phyloP scores from a whole-genome alignment of 1,140 invertebrate genomes.

The Drosophila prosaltans region DNA sequence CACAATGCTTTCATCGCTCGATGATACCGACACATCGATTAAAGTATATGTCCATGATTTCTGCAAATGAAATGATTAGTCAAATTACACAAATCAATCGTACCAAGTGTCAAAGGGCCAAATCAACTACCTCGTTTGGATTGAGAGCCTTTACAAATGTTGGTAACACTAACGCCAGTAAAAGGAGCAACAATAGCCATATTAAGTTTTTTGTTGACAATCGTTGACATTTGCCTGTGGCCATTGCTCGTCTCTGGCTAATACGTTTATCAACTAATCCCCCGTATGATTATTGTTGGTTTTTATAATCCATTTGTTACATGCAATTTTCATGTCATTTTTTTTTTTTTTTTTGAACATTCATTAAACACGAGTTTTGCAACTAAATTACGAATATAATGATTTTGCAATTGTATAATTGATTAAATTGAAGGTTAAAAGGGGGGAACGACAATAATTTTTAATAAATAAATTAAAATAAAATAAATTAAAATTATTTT shows the following conservation, averaged over 20 bases:
- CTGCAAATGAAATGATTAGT: not conserved
- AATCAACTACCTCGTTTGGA: not conserved
- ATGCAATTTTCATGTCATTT: not conserved
- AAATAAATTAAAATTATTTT: too few relatives aligned
- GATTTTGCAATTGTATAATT: too few relatives aligned
- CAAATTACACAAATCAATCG: not conserved
- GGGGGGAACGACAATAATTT: too few relatives aligned
- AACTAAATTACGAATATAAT: too few relatives aligned
- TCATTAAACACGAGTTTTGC: not conserved
- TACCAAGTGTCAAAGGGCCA: not conserved
- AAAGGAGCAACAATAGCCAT: not conserved
- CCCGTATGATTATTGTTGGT: not conserved
- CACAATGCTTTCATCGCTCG: not conserved
- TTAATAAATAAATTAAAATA: too few relatives aligned
- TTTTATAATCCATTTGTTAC: not conserved
- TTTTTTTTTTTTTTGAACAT: not conserved
- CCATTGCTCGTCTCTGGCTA: not conserved
- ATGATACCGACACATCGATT: not conserved
- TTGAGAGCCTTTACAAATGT: not conserved
- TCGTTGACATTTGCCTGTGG: too few relatives aligned
- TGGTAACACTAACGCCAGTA: not conserved
- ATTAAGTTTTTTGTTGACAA: not conserved
- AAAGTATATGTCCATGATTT: constrained; percentile 38
- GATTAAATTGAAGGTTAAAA: too few relatives aligned
- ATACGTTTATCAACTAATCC: too few relatives aligned